Base-by-base conservation (phyloP, 2,888 invertebrate species). In the Drosophila monieri region DNA sequence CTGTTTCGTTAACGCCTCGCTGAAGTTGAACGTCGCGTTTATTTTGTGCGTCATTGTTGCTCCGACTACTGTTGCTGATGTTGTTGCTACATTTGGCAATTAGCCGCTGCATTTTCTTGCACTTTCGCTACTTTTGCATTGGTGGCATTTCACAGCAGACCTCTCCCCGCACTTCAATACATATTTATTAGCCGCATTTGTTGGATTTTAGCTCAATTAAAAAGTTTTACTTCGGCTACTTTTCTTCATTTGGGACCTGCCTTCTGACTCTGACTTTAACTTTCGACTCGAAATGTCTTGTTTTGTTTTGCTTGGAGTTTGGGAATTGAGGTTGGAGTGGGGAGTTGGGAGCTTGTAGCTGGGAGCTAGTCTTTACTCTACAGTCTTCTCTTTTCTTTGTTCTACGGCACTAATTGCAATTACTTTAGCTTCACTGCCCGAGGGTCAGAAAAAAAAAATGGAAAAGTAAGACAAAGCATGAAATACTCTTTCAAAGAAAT, bases 141-240 rank as follows among this genome's bases (percentile, higher is more conserved):
- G 59, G 35, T 41, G 27, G 37, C 30, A 6, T 10, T 44, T 32
- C 9, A 30, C 44, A 8, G 15, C 35, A 14, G 27, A 1, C 8
- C 56, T 25, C 2, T 12, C 12, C 21, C 15, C n/a, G 39, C 25
- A 74, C 76, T 78, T 77, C 80, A 84, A 88, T 85, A 88, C 88
- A 85, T 85, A 85, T 85, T 85, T 85, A 85, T 85, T 85, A 85
- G 85, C 88, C 86, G 84, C 85, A 88, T 85, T 85, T 83, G 85
- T 88, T 85, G 85, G 86, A 85, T 83, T 84, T 88, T 85, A 74
- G 88, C 85, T 85, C 85, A 85, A 85, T 85, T 85, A 85, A 88
- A 85, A 85, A 85, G 74, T 85, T 88, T 85, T 78, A 70, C 86
- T 80, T 75, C 76, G 66, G 84, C 80, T 78, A 78, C 84, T 88